Conservation (phyloP, 2,888 invertebrate genomes). For the Eupeodes latifasciatus region DNA sequence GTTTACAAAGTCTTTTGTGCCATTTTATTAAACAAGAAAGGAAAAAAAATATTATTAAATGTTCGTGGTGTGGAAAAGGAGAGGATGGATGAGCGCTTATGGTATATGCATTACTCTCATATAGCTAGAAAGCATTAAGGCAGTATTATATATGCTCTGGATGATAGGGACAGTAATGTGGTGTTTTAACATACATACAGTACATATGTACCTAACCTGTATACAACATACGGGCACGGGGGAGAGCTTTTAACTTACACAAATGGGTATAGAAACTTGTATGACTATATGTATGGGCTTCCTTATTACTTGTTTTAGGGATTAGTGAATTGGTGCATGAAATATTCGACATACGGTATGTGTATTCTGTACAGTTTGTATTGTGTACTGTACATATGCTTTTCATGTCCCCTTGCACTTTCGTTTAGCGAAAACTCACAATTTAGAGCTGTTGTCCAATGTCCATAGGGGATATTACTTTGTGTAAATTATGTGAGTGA, state of each 20-base stretch:
- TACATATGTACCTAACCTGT: not conserved
- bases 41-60: conserved; percentile 23
- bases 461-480: conserved; percentile 14
- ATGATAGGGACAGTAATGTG: conserved; percentile 41
- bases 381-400: not conserved
- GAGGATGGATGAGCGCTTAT: conserved; percentile 43
- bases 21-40: conserved; percentile 35
- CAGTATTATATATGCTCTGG: conserved; percentile 43
- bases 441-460: conserved; percentile 35
- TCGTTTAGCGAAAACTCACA: conserved; percentile 30
- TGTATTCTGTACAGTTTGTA: not conserved
- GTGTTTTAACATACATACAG: not conserved
- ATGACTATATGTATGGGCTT: conserved; percentile 22
- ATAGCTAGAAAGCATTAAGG: conserved; percentile 15
- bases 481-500: not conserved
- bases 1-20: conserved; percentile 68
- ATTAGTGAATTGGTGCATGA: conserved; percentile 68
- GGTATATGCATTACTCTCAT: conserved; percentile 25
- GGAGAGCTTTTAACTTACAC: conserved; percentile 26
- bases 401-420: conserved; percentile 11
- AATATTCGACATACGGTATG: conserved; percentile 39
- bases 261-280: conserved; percentile 17
- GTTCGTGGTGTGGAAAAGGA: conserved; percentile 33
- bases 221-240: conserved; percentile 25
- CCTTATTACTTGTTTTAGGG: conserved; percentile 30